Conservation (phyloP, 2,797 vertebrate species). For the Acanthornis magna region DNA sequence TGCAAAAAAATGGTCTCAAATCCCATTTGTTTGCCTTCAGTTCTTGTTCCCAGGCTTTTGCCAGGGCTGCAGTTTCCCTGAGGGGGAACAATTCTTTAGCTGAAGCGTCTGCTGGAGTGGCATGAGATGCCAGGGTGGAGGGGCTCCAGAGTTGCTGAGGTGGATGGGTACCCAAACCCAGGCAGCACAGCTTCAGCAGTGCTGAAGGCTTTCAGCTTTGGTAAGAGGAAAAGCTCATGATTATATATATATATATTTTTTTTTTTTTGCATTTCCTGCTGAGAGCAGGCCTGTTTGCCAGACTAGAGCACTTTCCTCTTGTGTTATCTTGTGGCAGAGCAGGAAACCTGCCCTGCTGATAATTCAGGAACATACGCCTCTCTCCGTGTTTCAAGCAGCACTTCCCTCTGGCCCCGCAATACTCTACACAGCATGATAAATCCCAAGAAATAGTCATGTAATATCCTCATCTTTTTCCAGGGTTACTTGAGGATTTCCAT, state of each 20-base stretch:
- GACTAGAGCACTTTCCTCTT: neutral
- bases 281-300: neutral
- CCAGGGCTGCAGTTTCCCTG: neutral
- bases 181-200: neutral
- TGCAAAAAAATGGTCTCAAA: rapidly evolving
- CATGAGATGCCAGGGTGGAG: neutral
- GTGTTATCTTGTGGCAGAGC: neutral
- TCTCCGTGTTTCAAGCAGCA: neutral
- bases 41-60: neutral
- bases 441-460: neutral
- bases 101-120: neutral
- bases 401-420: neutral
- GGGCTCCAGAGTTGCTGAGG: neutral
- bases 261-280: neutral
- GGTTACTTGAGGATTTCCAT: neutral
- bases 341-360: neutral
- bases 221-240: neutral
- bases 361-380: rapidly evolving
- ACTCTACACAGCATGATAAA: neutral
- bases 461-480: neutral
- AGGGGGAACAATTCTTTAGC: neutral
- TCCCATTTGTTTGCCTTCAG: neutral
- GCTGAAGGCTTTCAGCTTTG: neutral
- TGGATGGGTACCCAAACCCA: rapidly evolving
- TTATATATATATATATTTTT: too few relatives aligned